Base-by-base conservation (phyloP, 2,797 vertebrate genomes). In the Gymnothorax reevesii region DNA sequence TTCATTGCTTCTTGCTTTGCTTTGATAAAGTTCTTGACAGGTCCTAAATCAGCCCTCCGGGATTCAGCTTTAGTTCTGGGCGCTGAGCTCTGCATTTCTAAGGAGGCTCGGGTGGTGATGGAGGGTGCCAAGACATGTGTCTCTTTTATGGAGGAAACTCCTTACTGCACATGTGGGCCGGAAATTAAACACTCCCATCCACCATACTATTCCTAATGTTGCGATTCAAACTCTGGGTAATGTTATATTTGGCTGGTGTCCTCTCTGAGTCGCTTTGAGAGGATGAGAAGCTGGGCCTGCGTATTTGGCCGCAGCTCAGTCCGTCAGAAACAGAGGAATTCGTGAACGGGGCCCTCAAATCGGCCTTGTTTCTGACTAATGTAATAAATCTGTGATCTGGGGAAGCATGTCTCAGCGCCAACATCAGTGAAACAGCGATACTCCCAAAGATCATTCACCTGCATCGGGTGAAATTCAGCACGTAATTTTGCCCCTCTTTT, bases 381-480 rank as follows among this genome's bases (percentile, higher is more conserved):
- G 42, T 42, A 12, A 33, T 52, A 54, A 7, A 80, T 80, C 20
- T n/a, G 49, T 80, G 15, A 80, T 52, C 55, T 7, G 6, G 17
- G n/a, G 49, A 55, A 17, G 55, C 42, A n/a, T 42, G 42, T 80
- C 7, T 20, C 80, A 52, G 22, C 49, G 49, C n/a, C 49, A 20
- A 22, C 55, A 54, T 7, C 77, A 22, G 12, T 9, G 49, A 4
- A 80, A 17, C 15, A 27, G 8, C 20, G 54, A 80, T 90, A 90
- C 88, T 88, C 88, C 88, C 83, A 33, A 85, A 82, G 89, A 90
- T 86, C 89, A 84, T 88, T 69, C 42, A 71, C 33, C 66, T 77
- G 90, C 91, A 88, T 17, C 60, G 27, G 89, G 91, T 89, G 22
- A 64, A 64, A 64, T 91, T 91, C 89, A 57, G 22, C 89, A 91